A percentile compares a stretch with the other conserved stretches of the same genome.
Conservation (phyloP, 2,888 invertebrate genomes). For the Trissoscelio sp. region DNA sequence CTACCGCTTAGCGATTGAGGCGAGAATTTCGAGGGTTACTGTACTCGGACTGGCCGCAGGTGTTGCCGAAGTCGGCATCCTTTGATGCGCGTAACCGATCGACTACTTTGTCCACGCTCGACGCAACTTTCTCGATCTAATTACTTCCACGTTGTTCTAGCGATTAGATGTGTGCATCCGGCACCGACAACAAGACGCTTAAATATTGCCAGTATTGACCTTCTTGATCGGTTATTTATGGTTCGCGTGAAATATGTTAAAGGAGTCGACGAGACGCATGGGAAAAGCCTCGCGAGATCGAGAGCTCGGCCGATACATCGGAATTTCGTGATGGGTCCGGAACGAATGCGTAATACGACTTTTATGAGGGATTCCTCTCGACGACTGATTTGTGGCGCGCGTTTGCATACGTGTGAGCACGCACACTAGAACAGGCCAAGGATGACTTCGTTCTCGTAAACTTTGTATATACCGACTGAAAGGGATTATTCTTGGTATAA, state of each 20-base stretch:
- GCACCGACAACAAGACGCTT: conserved; percentile 44
- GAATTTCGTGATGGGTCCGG: conserved; percentile 80
- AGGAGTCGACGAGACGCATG: conserved; percentile 18
- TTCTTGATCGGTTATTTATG: conserved; percentile 46
- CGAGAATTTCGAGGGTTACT: conserved; percentile 78
- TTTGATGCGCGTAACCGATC: conserved; percentile 81
- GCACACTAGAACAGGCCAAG: conserved; percentile 34
- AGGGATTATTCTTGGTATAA: conserved; percentile 60
- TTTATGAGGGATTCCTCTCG: conserved; percentile 80
- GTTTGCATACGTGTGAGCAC: conserved; percentile 70
- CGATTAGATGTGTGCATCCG: conserved; percentile 44
- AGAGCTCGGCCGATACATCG: conserved; percentile 68
- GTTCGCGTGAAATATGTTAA: conserved; percentile 33
- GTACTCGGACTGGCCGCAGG: conserved; percentile 80
- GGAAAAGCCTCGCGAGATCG: conserved; percentile 59
- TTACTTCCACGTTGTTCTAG: conserved; percentile 55
- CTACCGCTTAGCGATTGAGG: conserved; percentile 54
- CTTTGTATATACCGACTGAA: conserved; percentile 57
- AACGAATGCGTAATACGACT: conserved; percentile 83
- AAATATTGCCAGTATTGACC: conserved; percentile 45
- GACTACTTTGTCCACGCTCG: conserved; percentile 81
- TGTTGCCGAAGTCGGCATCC: conserved; percentile 82
- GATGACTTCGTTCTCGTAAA: conserved; percentile 60
- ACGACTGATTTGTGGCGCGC: conserved; percentile 81
- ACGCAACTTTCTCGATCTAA: conserved; percentile 69